phyloP scores from a whole-genome alignment of 2,113 vertebrate genomes.

The Grus americana region DNA sequence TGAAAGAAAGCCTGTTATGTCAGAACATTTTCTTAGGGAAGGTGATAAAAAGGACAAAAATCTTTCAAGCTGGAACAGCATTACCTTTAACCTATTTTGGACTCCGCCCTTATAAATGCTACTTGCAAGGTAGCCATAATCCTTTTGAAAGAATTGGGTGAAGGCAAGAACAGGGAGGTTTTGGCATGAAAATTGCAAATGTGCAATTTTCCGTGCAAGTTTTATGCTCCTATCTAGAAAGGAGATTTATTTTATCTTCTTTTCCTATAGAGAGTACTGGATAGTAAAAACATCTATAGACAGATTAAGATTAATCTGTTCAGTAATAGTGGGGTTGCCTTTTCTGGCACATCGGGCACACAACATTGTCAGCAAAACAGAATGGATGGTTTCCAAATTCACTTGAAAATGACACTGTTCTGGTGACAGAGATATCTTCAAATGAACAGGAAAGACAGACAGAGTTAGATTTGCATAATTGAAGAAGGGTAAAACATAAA shows the following conservation, averaged over 20 bases:
- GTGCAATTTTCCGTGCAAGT: conserved; percentile 3
- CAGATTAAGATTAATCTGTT: conserved; percentile 68
- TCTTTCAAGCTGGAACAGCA: conserved; percentile 6
- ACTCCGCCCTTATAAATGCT: not conserved
- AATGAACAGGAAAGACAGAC: not conserved
- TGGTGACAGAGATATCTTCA: conserved; percentile 31
- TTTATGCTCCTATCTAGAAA: not conserved
- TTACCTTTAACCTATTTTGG: not conserved
- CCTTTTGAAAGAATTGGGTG: not conserved
- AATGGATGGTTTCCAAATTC: conserved; percentile 51
- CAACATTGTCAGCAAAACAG: conserved; percentile 36
- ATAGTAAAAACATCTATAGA: conserved; percentile 63
- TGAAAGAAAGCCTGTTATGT: conserved; percentile 30
- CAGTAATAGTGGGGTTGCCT: conserved; percentile 42
- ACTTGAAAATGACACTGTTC: conserved; percentile 21
- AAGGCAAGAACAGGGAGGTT: not conserved
- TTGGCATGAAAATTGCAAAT: conserved; percentile 53
- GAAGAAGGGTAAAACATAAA: not conserved
- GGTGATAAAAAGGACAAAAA: conserved; percentile 43
- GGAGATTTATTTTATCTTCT: conserved; percentile 42
- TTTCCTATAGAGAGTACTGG: conserved; percentile 28
- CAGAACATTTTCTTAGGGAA: conserved; percentile 38
- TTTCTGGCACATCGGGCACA: conserved; percentile 43
- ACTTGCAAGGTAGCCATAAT: conserved; percentile 45
- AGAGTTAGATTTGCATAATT: conserved; percentile 30